Evolutionary conservation across 1,140 invertebrate genomes (phyloP).

Genomic region (Psix sp.): DNA sequence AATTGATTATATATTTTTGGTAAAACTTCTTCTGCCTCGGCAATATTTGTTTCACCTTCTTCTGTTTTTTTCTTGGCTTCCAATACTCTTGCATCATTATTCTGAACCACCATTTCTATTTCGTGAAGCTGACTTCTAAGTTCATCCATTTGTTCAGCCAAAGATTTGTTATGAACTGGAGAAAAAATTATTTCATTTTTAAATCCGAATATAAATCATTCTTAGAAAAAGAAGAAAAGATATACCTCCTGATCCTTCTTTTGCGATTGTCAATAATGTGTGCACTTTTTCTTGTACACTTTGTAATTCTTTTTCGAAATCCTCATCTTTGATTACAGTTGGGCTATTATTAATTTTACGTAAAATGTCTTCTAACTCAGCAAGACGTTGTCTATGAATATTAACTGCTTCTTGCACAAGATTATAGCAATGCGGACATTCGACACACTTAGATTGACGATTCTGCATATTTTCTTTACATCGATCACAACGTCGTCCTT

Average conservation of each 20-base stretch:
- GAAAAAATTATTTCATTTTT: conserved; percentile 6
- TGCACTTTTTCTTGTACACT: conserved; percentile 85
- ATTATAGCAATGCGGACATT: conserved; percentile 96
- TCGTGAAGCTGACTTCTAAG: conserved; percentile 81
- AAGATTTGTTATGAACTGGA: conserved; percentile 79
- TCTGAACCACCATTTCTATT: conserved; percentile 81
- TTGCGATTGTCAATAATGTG: conserved; percentile 83
- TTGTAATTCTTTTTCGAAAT: conserved; percentile 87
- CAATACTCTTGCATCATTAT: conserved; percentile 80
- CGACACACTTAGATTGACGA: conserved; percentile 88
- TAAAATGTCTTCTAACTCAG: conserved; percentile 83
- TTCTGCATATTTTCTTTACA: conserved; percentile 96
- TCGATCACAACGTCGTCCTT: conserved; percentile 91
- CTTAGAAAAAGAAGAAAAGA: conserved; percentile 2
- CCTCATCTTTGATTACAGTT: conserved; percentile 88
- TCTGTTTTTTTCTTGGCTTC: conserved; percentile 80
- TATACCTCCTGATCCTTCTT: conserved; percentile 80
- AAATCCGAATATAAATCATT: background rate
- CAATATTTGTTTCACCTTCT: conserved; percentile 83
- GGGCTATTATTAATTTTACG: conserved; percentile 84
- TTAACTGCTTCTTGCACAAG: conserved; percentile 92
- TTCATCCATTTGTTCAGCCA: conserved; percentile 83
- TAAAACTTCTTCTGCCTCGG: conserved; percentile 85
- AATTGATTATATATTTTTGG: conserved; percentile 84
- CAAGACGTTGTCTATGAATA: conserved; percentile 86